Percentiles rank a stretch among this genome's conserved stretches.
phyloP scores from a whole-genome alignment of 2,888 invertebrate species.

The Psylliodes chrysocephalus region DNA sequence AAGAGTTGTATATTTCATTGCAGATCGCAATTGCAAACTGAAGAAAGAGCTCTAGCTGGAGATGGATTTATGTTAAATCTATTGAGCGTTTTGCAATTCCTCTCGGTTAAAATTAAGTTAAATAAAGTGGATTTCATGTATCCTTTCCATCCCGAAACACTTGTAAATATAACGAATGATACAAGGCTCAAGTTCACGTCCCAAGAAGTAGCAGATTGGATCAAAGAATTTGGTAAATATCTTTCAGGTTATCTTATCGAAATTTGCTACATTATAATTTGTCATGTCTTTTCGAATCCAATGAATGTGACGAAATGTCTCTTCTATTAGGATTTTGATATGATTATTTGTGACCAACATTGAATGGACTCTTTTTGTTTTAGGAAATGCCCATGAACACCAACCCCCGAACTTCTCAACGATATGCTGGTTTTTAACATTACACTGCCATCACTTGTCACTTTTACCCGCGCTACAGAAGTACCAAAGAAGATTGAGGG shows the following conservation, averaged over 20 bases:
- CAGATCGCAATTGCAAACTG: constrained; percentile 85
- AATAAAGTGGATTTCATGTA: constrained; percentile 91
- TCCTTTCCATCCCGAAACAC: constrained; percentile 83
- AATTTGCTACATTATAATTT: constrained; percentile 1
- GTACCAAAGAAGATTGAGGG: constrained; percentile 78
- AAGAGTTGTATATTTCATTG: too few species aligned
- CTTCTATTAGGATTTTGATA: too few species aligned
- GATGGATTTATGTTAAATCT: constrained; percentile 97
- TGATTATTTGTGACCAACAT: too few species aligned
- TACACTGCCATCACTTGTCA: constrained; percentile 93
- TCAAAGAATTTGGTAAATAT: constrained; percentile 73
- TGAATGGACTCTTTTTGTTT: constrained; percentile 34
- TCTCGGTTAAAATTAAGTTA: constrained; percentile 89
- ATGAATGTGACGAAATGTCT: too few species aligned
- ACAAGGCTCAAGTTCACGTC: constrained; percentile 86
- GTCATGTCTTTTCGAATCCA: too few species aligned
- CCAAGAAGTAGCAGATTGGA: constrained; percentile 83
- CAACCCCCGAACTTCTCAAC: constrained; percentile 91
- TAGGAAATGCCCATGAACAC: constrained; percentile 72
- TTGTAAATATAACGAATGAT: constrained; percentile 78
- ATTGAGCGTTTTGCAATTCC: constrained; percentile 87
- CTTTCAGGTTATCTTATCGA: too few species aligned
- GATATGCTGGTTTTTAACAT: constrained; percentile 95
- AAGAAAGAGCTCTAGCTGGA: constrained; percentile 86
- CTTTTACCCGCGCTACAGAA: constrained; percentile 90